Evolutionary conservation across 2,113 vertebrate species (phyloP).

Genomic region (Microcebus murinus): DNA sequence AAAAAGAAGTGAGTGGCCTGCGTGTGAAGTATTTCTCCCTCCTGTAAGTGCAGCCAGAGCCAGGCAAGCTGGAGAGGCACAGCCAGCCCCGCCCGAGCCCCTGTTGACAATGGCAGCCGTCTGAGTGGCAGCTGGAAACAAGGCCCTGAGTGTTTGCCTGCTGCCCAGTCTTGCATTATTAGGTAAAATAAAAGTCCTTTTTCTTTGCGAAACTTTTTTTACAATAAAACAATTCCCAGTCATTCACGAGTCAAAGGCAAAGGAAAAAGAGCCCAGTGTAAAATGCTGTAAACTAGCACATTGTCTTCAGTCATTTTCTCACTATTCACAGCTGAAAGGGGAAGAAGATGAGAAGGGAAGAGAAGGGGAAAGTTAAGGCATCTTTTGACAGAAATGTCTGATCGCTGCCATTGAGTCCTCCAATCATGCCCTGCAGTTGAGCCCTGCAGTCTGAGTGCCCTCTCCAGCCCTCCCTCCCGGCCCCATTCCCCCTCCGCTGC

Average conservation of each 20-base stretch:
- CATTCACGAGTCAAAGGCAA: slow-evolving; percentile 79
- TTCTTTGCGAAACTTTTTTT: slow-evolving; percentile 81
- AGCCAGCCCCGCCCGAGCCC: slow-evolving; percentile 40
- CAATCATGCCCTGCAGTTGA: not conserved
- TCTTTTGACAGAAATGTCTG: slow-evolving; percentile 78
- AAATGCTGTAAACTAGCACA: slow-evolving; percentile 81
- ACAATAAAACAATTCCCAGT: slow-evolving; percentile 83
- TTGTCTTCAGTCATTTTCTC: slow-evolving; percentile 84
- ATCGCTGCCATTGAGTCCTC: not conserved
- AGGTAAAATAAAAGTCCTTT: slow-evolving; percentile 89
- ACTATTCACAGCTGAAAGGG: slow-evolving; percentile 77
- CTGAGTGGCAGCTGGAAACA: slow-evolving; percentile 88
- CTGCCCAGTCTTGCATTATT: slow-evolving; percentile 85
- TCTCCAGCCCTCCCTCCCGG: not conserved
- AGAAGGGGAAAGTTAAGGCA: slow-evolving; percentile 50
- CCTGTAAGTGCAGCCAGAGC: slow-evolving; percentile 1
- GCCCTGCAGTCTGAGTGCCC: slow-evolving; percentile 28
- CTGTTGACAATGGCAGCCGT: slow-evolving; percentile 55
- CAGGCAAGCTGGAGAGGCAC: slow-evolving; percentile 56
- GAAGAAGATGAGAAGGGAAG: slow-evolving; percentile 53
- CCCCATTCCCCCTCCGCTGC: not conserved
- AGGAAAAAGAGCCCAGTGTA: slow-evolving; percentile 81
- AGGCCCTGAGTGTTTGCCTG: slow-evolving; percentile 89
- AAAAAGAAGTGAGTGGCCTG: slow-evolving; percentile 83
- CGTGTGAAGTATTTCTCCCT: slow-evolving; percentile 82